Conservation (phyloP, 1,140 invertebrate species). For the Bacillus rossius region DNA sequence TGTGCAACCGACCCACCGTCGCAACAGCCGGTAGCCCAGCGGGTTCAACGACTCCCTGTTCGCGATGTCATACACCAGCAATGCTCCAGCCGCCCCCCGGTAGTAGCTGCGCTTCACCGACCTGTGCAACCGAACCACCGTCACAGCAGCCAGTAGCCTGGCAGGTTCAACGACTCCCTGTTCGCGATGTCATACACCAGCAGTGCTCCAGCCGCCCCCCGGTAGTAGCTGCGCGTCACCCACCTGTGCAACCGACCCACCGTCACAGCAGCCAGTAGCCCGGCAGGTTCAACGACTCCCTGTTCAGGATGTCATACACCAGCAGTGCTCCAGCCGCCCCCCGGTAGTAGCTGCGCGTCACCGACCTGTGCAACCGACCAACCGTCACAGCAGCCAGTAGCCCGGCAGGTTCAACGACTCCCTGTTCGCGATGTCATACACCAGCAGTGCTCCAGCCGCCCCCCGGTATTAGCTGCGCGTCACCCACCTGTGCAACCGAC, state of each 20-base stretch:
- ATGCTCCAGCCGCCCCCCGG: conserved; percentile 71
- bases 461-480: conserved; percentile 76
- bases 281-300: no score
- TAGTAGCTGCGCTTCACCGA: conserved; percentile 79
- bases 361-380: no score
- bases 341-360: no score
- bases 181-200: conserved; percentile 77
- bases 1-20: no score
- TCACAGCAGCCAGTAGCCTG: conserved; percentile 79
- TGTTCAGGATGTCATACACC: no score
- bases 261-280: no score
- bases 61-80: conserved; percentile 75
- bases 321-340: no score
- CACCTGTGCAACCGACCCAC: no score
- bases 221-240: conserved; percentile 73
- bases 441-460: conserved; percentile 71
- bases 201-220: conserved; percentile 73
- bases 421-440: conserved; percentile 74
- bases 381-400: conserved; percentile 78
- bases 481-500: no score
- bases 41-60: conserved; percentile 78
- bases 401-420: conserved; percentile 76
- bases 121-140: conserved; percentile 58
- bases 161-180: conserved; percentile 73
- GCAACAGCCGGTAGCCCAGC: conserved; percentile 74